Percentiles rank a stretch among this genome's conserved stretches.
phyloP scores from a whole-genome alignment of 2,113 vertebrate species.

The Onychostoma macrolepis region DNA sequence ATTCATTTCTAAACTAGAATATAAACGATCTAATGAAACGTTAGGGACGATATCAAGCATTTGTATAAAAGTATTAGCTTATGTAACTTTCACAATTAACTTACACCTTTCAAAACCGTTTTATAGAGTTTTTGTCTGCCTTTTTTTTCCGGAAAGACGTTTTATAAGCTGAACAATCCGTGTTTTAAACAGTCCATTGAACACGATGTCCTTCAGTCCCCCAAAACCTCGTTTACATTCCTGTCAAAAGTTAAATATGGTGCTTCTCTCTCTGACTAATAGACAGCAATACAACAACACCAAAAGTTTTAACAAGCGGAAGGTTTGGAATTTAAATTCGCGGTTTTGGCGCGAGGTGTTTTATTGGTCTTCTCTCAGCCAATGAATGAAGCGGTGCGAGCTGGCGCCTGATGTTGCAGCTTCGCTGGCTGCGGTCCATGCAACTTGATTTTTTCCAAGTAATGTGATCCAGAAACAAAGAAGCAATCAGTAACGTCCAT shows the following conservation, averaged over 20 bases:
- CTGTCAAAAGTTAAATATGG: not conserved
- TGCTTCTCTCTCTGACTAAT: not conserved
- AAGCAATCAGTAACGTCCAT: not conserved
- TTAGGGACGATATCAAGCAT: not conserved
- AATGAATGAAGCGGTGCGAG: conserved; percentile 38
- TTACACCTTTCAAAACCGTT: too few species aligned
- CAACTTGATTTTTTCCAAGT: conserved; percentile 13
- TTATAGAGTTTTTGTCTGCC: too few species aligned
- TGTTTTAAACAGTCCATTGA: too few species aligned
- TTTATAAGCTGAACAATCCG: too few species aligned
- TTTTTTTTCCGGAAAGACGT: too few species aligned
- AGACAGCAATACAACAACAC: not conserved
- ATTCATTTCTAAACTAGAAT: not conserved
- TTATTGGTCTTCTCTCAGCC: conserved; percentile 52
- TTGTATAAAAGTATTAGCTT: too few species aligned
- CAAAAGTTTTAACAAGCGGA: not conserved
- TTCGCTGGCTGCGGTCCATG: not conserved
- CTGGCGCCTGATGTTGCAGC: not conserved
- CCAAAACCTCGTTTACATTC: too few species aligned
- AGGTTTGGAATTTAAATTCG: not conserved
- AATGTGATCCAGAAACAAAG: conserved; percentile 9
- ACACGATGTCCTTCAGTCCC: too few species aligned
- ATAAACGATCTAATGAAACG: not conserved
- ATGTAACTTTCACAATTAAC: too few species aligned
- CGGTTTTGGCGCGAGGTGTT: conserved; percentile 49